A percentile compares a stretch with the other conserved stretches of the same genome.
These are phyloP conservation scores for Apis cerana DNA, from an alignment of 1,140 invertebrate genomes.

Conservation along the genomic window DNA sequence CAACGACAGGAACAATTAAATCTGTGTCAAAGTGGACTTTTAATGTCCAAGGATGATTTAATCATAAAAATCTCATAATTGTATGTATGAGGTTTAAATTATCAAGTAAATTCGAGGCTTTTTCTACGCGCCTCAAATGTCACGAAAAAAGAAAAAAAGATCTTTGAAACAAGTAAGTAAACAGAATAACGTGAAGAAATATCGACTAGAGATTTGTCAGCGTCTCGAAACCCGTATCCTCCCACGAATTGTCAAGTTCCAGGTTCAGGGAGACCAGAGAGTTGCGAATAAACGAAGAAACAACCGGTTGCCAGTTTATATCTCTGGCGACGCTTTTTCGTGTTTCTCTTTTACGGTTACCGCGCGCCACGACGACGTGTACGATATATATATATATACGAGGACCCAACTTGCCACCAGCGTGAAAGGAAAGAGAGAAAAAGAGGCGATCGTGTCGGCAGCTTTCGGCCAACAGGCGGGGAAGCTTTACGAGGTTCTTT, in stretches of 20 bases:
- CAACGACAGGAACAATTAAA: too few relatives aligned
- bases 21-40: too few relatives aligned
- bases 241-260: not conserved
- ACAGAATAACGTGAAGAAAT: not conserved
- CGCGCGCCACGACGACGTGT: slow-evolving; percentile 3
- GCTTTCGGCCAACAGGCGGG: slow-evolving; percentile 35
- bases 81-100: too few relatives aligned
- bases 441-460: slow-evolving; percentile 34
- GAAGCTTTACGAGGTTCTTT: slow-evolving; percentile 66
- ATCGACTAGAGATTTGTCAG: not conserved
- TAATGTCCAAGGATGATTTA: too few relatives aligned
- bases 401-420: slow-evolving; percentile 22
- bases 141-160: not conserved
- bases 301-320: slow-evolving; percentile 54
- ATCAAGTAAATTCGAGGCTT: too few relatives aligned
- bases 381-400: not conserved
- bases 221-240: not conserved
- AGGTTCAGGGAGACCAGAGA: not conserved
- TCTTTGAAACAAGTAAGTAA: too few relatives aligned
- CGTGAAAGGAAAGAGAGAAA: slow-evolving; percentile 18
- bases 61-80: too few relatives aligned
- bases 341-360: slow-evolving; percentile 51
- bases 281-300: slow-evolving; percentile 43
- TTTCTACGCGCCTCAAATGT: too few relatives aligned
- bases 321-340: slow-evolving; percentile 43